A percentile compares a stretch with the other conserved stretches of the same genome.
phyloP scores from a whole-genome alignment of 2,797 vertebrate genomes.

The Lithobates pipiens region DNA sequence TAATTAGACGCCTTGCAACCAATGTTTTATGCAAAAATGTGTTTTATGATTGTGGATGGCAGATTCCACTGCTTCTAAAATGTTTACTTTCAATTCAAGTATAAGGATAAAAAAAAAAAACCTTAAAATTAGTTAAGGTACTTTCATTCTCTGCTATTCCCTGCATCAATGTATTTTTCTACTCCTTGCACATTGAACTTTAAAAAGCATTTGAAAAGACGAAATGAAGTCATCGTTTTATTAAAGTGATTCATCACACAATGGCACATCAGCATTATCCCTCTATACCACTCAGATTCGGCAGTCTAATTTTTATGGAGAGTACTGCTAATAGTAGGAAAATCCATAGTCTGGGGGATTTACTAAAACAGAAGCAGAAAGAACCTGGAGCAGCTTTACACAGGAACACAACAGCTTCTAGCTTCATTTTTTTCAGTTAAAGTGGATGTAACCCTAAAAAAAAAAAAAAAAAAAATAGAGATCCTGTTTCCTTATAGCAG shows the following conservation, averaged over 20 bases:
- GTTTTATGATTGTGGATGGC: constrained; percentile 30
- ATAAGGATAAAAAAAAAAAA: constrained; percentile 40
- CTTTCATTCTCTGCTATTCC: constrained; percentile 14
- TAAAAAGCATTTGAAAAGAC: constrained; percentile 36
- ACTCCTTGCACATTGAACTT: constrained; percentile 43
- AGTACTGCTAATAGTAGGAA: constrained; percentile 17
- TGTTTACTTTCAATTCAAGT: constrained; percentile 8
- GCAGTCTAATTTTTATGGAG: constrained; percentile 53
- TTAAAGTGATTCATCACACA: constrained; percentile 59
- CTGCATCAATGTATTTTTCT: constrained; percentile 36
- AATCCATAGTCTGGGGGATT: not conserved
- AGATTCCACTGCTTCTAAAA: not conserved
- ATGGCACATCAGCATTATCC: constrained; percentile 44
- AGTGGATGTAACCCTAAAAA: no score
- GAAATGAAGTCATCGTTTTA: constrained; percentile 49
- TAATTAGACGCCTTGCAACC: constrained; percentile 38
- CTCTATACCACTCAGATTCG: constrained; percentile 57
- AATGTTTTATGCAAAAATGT: constrained; percentile 21
- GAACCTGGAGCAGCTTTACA: no score
- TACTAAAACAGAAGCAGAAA: no score
- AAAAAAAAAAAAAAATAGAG: no score
- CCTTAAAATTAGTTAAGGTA: constrained; percentile 24
- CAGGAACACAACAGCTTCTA: no score
- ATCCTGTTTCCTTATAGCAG: no score
- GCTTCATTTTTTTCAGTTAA: no score